A percentile compares a stretch with the other conserved stretches of the same genome.
Conservation (phyloP, 2,888 invertebrate genomes). For the Acrobasis consociella region DNA sequence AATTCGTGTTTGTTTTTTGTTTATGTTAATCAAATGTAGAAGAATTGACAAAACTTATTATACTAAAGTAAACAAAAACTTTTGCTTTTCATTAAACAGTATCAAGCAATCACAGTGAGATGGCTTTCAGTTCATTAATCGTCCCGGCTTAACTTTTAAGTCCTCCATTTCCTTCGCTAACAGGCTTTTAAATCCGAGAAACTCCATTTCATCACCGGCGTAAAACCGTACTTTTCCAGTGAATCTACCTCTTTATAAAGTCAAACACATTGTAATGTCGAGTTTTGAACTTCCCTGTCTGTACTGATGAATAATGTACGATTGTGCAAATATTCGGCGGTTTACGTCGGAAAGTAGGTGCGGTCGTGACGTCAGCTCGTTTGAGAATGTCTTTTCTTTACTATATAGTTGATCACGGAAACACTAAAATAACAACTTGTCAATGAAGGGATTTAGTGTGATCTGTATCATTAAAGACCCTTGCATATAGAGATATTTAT, state of each 20-base stretch:
- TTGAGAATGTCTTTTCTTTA: not conserved
- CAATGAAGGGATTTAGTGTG: no score
- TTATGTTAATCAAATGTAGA: no score
- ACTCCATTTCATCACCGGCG: not conserved
- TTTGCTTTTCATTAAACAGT: no score
- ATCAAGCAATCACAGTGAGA: not conserved
- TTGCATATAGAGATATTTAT: no score
- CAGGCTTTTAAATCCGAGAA: not conserved
- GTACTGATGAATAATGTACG: constrained; percentile 13
- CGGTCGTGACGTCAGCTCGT: not conserved
- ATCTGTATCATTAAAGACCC: no score
- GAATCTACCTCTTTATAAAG: constrained; percentile 8
- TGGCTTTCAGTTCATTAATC: constrained; percentile 2
- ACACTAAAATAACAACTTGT: not conserved
- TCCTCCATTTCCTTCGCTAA: constrained; percentile 6
- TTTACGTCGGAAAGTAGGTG: constrained; percentile 1
- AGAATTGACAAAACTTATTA: no score
- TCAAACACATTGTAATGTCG: not conserved
- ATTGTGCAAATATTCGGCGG: constrained; percentile 7
- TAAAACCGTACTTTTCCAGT: not conserved
- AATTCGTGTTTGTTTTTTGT: no score
- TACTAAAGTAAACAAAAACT: not conserved
- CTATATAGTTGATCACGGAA: no score
- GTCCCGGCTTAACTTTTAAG: not conserved
- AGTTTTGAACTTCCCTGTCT: constrained; percentile 4